phyloP scores from a whole-genome alignment of 2,797 vertebrate genomes.

The Naso thynnoides region DNA sequence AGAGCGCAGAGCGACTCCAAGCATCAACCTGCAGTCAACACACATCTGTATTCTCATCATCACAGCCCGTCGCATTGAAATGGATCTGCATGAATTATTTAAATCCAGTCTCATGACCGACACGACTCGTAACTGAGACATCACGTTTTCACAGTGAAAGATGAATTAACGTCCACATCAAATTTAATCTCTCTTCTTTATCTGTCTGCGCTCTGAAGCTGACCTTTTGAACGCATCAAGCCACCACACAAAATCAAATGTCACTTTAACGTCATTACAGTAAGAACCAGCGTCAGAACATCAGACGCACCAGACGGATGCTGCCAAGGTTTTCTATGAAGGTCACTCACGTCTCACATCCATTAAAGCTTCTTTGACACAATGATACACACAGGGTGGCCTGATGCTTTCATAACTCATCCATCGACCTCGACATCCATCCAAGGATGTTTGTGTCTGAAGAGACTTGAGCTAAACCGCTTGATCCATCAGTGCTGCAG shows the following conservation, averaged over 20 bases:
- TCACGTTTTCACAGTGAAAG: not conserved
- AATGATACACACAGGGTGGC: too few relatives aligned
- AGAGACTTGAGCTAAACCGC: too few relatives aligned
- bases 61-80: not conserved
- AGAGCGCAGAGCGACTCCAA: not conserved
- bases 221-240: slow-evolving; percentile 43
- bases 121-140: slow-evolving; percentile 15
- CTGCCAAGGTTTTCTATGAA: not conserved
- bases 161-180: slow-evolving; percentile 20
- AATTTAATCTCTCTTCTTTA: slow-evolving; percentile 3
- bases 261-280: slow-evolving; percentile 3
- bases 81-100: slow-evolving; percentile 21
- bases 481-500: not conserved
- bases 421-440: too few relatives aligned
- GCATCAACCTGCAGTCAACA: slow-evolving; percentile 8
- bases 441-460: too few relatives aligned
- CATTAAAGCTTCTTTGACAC: too few relatives aligned
- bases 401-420: too few relatives aligned
- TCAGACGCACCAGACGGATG: not conserved
- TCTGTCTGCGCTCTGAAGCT: not conserved
- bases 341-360: not conserved
- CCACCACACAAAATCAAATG: not conserved
- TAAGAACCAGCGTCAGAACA: not conserved
- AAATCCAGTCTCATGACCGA: slow-evolving; percentile 1
- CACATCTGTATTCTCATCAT: slow-evolving; percentile 15